Conservation (phyloP, 2,888 invertebrate species). For the Rambutsinella grinnellia region DNA sequence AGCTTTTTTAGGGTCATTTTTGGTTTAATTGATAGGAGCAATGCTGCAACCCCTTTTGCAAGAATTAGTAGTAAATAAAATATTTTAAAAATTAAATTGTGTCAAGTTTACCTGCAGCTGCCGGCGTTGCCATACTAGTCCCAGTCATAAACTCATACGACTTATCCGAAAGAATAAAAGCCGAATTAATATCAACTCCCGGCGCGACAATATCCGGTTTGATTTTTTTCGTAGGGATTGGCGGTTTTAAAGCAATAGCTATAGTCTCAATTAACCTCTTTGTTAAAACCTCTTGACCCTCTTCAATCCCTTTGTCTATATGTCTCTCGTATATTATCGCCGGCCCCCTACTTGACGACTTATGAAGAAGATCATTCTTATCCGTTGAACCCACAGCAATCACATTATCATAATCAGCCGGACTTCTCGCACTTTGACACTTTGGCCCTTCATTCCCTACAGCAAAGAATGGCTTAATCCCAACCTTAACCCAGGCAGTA, state of each 20-base stretch:
- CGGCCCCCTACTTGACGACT: slow-evolving; percentile 37
- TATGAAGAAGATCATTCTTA: slow-evolving; percentile 15
- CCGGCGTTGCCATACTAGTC: slow-evolving; percentile 41
- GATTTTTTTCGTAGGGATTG: not conserved
- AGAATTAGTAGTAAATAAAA: not conserved
- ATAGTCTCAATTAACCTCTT: not conserved
- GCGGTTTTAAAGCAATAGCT: not conserved
- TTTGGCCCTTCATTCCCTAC: slow-evolving; percentile 44
- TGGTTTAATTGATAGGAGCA: slow-evolving; percentile 35
- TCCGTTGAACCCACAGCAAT: slow-evolving; percentile 43
- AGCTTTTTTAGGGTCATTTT: slow-evolving; percentile 19
- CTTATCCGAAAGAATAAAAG: slow-evolving; percentile 11
- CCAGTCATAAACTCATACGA: slow-evolving; percentile 25
- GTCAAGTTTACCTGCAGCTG: slow-evolving; percentile 13
- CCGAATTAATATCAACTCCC: slow-evolving; percentile 23
- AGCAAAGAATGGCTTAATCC: slow-evolving; percentile 48
- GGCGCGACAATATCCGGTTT: slow-evolving; percentile 43
- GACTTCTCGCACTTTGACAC: slow-evolving; percentile 27
- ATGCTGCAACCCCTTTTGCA: slow-evolving; percentile 34
- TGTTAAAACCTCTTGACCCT: not conserved
- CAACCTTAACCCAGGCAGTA: slow-evolving; percentile 2
- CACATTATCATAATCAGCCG: slow-evolving; percentile 32
- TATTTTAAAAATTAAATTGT: not conserved
- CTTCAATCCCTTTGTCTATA: not conserved
- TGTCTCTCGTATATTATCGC: not conserved